Evolutionary conservation across 2,113 vertebrate species (phyloP).

Genomic region (Pelecanus crispus): DNA sequence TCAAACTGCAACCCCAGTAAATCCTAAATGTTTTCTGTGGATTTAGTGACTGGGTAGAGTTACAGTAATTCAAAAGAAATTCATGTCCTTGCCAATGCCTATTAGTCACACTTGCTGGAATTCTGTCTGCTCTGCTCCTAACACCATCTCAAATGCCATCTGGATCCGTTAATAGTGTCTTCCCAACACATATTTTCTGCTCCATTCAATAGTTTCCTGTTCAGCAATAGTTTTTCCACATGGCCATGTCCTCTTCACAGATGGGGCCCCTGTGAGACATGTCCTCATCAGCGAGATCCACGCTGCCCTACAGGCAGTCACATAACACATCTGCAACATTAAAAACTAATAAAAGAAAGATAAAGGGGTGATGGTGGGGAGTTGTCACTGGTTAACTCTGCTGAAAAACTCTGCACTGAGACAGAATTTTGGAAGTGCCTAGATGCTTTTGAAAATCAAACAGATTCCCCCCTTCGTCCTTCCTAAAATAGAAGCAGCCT

Average conservation of each 20-base stretch:
- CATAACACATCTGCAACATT: background rate
- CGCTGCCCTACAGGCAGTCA: background rate
- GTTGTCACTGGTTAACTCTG: background rate
- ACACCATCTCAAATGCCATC: conserved; percentile 23
- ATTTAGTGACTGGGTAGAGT: conserved; percentile 48
- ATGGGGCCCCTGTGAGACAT: background rate
- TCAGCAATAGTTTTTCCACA: conserved; percentile 19
- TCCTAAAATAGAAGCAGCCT: background rate
- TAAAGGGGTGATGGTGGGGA: background rate
- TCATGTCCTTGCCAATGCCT: conserved; percentile 45
- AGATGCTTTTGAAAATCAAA: background rate
- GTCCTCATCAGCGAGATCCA: background rate
- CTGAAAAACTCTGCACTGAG: background rate
- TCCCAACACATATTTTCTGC: conserved; percentile 35
- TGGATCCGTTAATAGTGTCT: conserved; percentile 22
- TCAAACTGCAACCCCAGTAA: conserved; percentile 37
- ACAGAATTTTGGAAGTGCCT: background rate
- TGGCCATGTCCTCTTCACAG: background rate
- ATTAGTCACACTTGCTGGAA: conserved; percentile 58
- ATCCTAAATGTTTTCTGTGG: conserved; percentile 59
- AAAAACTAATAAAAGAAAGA: background rate
- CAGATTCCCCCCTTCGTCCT: background rate
- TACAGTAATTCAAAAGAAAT: conserved; percentile 55
- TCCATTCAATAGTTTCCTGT: background rate
- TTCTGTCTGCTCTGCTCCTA: conserved; percentile 29